Base-by-base conservation (phyloP, 2,113 vertebrate genomes). In the Hirundichthys speculiger region DNA sequence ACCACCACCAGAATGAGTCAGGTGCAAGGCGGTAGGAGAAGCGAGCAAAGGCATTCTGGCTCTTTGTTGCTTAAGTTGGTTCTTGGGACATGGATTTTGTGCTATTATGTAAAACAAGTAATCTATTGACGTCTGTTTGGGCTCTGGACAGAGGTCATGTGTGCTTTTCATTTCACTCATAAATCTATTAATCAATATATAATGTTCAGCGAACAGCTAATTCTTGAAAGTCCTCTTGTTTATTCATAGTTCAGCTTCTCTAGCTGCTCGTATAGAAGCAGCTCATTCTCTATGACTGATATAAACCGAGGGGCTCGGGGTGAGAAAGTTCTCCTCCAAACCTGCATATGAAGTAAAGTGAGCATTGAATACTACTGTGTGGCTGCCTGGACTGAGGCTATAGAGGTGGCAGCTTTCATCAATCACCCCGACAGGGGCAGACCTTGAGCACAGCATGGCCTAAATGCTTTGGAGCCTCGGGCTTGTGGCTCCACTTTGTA, bases 361-460 rank as follows among this genome's bases (percentile, higher is more conserved):
- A 65, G 53, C 65, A 24, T 15, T 1, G 21, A 39, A 55, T 16
- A 7, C 18, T 4, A 21, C 8, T 43, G 51, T 54, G 58, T 10
- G 48, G 47, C 51, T 52, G 54, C 74, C 64, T 74, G 75, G 11
- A 10, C 41, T 0, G 13, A 69, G 57, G 56, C 16, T 41, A 47
- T 12, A 41, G 47, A 69, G 25, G 30, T 51, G 66, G 58, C 51
- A 56, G 69, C 46, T 52, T 64, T 48, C 72, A 85, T 86, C 82
- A 64, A 58, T 85, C 88, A 73, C 3, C 5, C 38, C 0, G 45
- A 86, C 79, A 66, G 62, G 58, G 58, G 48, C 52, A 30, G 70
- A 59, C 70, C 73, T 73, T 58, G 0, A 15, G 48, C 66, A 3
- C 69, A 72, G 62, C 60, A 2, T 46, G 75, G 43, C 39, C 54